phyloP scores from a whole-genome alignment of 2,888 invertebrate genomes.

The Apotomis capreana region DNA sequence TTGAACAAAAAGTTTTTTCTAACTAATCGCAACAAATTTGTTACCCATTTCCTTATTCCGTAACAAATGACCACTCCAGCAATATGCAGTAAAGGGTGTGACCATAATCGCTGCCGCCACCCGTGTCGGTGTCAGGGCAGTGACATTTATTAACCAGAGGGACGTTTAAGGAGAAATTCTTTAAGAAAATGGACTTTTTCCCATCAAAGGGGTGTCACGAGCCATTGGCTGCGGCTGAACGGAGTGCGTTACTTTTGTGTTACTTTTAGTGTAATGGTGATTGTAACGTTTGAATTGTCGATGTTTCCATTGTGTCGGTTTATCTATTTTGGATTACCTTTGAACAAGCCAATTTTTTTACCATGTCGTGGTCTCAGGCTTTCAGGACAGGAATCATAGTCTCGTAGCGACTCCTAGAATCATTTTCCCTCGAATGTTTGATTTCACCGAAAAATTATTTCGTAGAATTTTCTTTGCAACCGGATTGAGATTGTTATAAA shows the following conservation, averaged over 20 bases:
- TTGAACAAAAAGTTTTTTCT: not conserved
- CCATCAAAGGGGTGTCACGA: constrained; percentile 55
- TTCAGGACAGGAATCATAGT: too few species aligned
- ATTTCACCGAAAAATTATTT: too few species aligned
- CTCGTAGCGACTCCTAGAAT: too few species aligned
- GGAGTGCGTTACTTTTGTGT: not conserved
- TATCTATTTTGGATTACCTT: too few species aligned
- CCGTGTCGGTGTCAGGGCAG: constrained; percentile 59
- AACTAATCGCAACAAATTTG: constrained; percentile 24
- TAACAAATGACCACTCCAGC: constrained; percentile 35
- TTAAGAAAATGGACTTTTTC: constrained; percentile 65
- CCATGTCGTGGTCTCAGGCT: too few species aligned
- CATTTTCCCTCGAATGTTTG: too few species aligned
- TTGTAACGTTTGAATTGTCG: not conserved
- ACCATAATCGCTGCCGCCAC: constrained; percentile 44
- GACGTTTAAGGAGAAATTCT: constrained; percentile 73
- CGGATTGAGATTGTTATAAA: too few species aligned
- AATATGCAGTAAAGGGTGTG: constrained; percentile 35
- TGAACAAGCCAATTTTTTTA: too few species aligned
- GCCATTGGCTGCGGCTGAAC: constrained; percentile 27
- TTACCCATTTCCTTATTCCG: constrained; percentile 9
- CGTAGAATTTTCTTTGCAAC: too few species aligned
- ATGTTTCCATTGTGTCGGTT: too few species aligned
- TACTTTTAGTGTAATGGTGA: constrained; percentile 5
- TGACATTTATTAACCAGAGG: constrained; percentile 78